phyloP scores from a whole-genome alignment of 1,140 invertebrate genomes.

The Danaus plexippus region DNA sequence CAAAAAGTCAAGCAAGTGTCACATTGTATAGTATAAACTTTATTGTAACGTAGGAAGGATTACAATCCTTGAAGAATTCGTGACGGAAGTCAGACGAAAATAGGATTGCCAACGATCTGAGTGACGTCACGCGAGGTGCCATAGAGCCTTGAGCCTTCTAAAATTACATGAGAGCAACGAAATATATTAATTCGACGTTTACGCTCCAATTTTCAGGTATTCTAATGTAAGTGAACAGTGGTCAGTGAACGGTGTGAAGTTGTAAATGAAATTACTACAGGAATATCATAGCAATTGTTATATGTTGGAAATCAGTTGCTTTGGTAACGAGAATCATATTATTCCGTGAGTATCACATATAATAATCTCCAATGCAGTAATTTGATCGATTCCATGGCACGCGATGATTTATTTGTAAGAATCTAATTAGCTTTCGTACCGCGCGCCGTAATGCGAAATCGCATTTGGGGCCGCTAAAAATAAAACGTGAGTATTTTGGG shows the following conservation, averaged over 20 bases:
- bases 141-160: constrained; percentile 59
- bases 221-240: constrained; percentile 35
- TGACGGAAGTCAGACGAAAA: constrained; percentile 64
- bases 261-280: constrained; percentile 29
- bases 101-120: constrained; percentile 68
- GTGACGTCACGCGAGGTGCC: constrained; percentile 61
- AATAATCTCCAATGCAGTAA: constrained; percentile 41
- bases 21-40: constrained; percentile 42
- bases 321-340: constrained; percentile 43
- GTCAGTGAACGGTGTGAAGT: constrained; percentile 40
- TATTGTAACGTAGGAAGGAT: constrained; percentile 41
- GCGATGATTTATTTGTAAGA: constrained; percentile 34
- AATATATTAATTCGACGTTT: constrained; percentile 49
- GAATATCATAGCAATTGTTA: constrained; percentile 4
- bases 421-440: constrained; percentile 39
- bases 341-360: constrained; percentile 58
- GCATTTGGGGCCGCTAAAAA: constrained; percentile 53
- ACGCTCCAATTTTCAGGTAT: constrained; percentile 48
- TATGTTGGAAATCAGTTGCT: constrained; percentile 38
- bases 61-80: constrained; percentile 47
- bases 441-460: constrained; percentile 42
- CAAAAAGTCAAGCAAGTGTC: constrained; percentile 26
- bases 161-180: constrained; percentile 62
- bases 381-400: constrained; percentile 44
- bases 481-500: constrained; percentile 59